Base-by-base conservation (phyloP, 2,113 vertebrate species). In the Petaurus breviceps region DNA sequence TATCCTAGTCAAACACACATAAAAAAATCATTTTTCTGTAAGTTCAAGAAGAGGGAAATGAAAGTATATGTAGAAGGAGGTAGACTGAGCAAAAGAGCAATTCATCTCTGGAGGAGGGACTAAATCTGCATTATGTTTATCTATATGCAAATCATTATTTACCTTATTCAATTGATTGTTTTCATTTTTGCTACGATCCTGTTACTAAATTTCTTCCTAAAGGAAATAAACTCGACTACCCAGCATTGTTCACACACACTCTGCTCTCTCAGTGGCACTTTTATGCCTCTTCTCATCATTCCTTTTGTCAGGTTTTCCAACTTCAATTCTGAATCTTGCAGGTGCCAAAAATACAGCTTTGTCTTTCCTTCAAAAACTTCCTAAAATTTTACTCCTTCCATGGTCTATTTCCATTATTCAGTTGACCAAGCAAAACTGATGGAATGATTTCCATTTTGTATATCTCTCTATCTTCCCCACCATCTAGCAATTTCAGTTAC, bases 1-100 rank as follows among this genome's bases (percentile, higher is more conserved):
- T 91, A 94, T 97, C 57, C 91, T 57, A 96, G 93, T 16, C 92
- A 98, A 98, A 93, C 95, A 95, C 68, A 95, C 95, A 95, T 95
- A 95, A 96, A 95, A 96, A 84, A 84, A 43, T 43, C 61, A 90
- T 94, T 95, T 98, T 96, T 84, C 55, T 90, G n/a, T 92, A 89
- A 96, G 37, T 55, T 77, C 11, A 94, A 89, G 90, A 92, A 55
- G 11, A 23, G 14, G 43, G 31, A 93, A 95, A 89, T 55, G 52
- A 55, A 54, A 1, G 1, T 14, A 89, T 47, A n/a, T 1, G 0
- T 37, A 49, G 22, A 52, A 91, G 84, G 24, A 77, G 90, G n/a
- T 43, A 84, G 68, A 84, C n/a, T 84, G 68, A 84, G n/a, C 53
- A 61, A 46, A 50, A 89, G 19, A 93, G 43, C 90, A 90, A 97